phyloP scores from a whole-genome alignment of 2,888 invertebrate genomes.

The Stenodema calcarata region DNA sequence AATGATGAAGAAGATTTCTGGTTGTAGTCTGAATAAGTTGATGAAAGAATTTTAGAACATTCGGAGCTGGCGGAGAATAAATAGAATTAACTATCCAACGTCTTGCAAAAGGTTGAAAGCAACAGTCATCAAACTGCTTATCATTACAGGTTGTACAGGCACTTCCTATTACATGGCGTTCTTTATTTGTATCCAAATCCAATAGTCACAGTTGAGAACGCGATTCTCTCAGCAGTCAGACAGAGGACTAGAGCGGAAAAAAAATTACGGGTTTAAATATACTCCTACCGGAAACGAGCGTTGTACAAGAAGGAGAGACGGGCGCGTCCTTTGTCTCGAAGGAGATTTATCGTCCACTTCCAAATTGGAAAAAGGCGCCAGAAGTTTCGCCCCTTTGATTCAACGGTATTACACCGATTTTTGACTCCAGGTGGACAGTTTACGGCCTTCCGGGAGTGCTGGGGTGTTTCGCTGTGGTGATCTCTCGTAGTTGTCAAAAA shows the following conservation, averaged over 20 bases:
- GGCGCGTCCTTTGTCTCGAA: constrained; percentile 10
- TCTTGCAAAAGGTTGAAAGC: no score
- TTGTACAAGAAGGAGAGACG: not conserved
- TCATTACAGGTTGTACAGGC: no score
- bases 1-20: no score
- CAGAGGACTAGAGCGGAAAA: not conserved
- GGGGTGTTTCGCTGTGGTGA: not conserved
- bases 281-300: constrained; percentile 3
- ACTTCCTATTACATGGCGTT: no score
- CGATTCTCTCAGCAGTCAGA: no score
- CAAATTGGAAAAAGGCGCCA: not conserved
- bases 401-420: not conserved
- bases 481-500: not conserved
- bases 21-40: no score
- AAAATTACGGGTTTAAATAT: not conserved
- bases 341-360: constrained; percentile 8
- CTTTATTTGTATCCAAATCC: no score
- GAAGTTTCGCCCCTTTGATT: not conserved
- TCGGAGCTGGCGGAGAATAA: no score
- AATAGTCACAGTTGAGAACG: no score
- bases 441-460: not conserved
- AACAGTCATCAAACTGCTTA: no score
- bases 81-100: no score
- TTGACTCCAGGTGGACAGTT: not conserved
- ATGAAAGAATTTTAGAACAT: no score